phyloP scores from a whole-genome alignment of 1,140 invertebrate species.

The Hestina assimilis region DNA sequence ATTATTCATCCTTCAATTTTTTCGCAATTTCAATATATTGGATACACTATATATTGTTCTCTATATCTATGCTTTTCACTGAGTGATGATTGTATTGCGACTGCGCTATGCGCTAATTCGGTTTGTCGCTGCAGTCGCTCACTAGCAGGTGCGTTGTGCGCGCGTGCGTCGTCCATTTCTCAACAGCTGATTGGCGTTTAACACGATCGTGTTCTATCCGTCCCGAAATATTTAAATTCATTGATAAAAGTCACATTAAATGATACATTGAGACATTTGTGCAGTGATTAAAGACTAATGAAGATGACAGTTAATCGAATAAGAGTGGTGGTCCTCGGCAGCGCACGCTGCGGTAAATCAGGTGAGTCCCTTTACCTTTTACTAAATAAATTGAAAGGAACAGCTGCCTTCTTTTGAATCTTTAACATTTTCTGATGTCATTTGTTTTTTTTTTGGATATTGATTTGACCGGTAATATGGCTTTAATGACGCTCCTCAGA shows the following conservation, averaged over 20 bases:
- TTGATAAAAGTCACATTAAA: conserved; percentile 28
- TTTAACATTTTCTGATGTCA: conserved; percentile 21
- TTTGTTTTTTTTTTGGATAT: conserved; percentile 30
- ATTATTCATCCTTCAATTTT: too few species aligned
- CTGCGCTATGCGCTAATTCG: conserved; percentile 63
- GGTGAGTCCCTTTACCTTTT: conserved; percentile 43
- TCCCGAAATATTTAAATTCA: background rate
- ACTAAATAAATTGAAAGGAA: conserved; percentile 2
- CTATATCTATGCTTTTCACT: too few species aligned
- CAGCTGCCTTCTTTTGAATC: conserved; percentile 14
- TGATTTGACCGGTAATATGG: conserved; percentile 20
- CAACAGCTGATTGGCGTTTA: conserved; percentile 55
- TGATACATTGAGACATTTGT: conserved; percentile 46
- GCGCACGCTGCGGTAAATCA: conserved; percentile 84
- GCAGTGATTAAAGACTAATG: conserved; percentile 60
- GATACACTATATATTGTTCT: too few species aligned
- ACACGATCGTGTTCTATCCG: conserved; percentile 40
- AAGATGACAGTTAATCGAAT: conserved; percentile 82
- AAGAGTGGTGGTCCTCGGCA: conserved; percentile 84
- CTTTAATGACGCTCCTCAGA: conserved; percentile 20
- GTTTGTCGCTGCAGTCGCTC: conserved; percentile 66
- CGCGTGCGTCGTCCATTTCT: conserved; percentile 61
- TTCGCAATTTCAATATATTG: too few species aligned
- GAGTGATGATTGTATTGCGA: conserved; percentile 33
- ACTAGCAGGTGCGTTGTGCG: conserved; percentile 69